Base-by-base conservation (phyloP, 2,113 vertebrate species). In the Alligator mississippiensis region DNA sequence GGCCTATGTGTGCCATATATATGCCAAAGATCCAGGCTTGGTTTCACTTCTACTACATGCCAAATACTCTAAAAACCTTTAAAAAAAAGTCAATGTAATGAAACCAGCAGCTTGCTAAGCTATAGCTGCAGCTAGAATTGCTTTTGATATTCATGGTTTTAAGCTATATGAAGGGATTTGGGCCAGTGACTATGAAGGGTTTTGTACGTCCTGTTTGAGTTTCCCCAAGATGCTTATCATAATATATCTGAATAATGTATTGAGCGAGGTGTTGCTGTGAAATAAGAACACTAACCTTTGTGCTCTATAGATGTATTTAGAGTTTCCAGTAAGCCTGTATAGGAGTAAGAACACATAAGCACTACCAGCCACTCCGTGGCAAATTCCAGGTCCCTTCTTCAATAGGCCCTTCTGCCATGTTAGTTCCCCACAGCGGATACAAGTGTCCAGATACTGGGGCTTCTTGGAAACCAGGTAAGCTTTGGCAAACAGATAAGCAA, bases 331-430 rank as follows among this genome's bases (percentile, higher is more conserved):
- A 89, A 99, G 98, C 70, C 98, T 98, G 27, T 99, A 99, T 1
- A 99, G 97, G 79, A 99, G 97, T 83, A 99, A 97, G 95, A 99
- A 99, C 86, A 99, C 98, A 4, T 99, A 99, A 91, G 98, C 98
- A 70, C 98, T 99, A 54, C 98, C 98, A 72, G 98, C 98, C 38
- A 99, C 97, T 9, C 98, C 98, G 0, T 99, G 98, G 94, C 98
- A 99, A 94, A 99, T 99, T 62, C 98, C 98, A 16, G 99, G 98
- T 27, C 99, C 98, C 92, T 99, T 99, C 98, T 99, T 99, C 94
- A 99, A 95, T 72, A 99, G 95, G 34, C 99, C 98, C 80, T 99
- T 99, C 97, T 98, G 98, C 98, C 98, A 99, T 4, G 98, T 98
- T 5, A 99, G 98, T 95, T 99, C 98, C 77, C 98, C 98, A 80